Conservation (phyloP, 2,113 vertebrate genomes). For the Peromyscus maniculatus region DNA sequence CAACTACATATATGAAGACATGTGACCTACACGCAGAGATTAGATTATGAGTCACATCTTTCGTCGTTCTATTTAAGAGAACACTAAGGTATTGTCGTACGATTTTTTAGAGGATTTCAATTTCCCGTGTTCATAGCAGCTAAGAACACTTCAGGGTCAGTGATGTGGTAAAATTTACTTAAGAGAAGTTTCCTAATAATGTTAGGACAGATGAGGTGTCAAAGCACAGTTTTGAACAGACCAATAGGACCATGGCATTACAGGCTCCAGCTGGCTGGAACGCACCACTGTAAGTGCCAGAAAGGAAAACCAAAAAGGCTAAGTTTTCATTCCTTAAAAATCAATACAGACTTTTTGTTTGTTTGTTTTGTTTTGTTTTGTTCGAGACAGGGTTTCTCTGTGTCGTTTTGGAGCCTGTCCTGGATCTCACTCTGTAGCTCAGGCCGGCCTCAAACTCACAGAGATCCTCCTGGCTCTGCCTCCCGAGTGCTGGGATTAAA, state of each 20-base stretch:
- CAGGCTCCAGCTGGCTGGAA: neutral
- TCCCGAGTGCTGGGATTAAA: too few relatives aligned
- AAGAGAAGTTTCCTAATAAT: neutral
- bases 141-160: neutral
- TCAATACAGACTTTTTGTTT: neutral
- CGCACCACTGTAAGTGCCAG: neutral
- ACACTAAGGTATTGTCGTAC: neutral
- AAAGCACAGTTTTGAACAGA: neutral
- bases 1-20: neutral
- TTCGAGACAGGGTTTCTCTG: too few relatives aligned
- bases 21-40: neutral
- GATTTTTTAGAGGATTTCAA: constrained; percentile 33
- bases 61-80: constrained; percentile 17
- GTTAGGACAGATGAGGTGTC: neutral
- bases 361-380: too few relatives aligned
- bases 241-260: neutral
- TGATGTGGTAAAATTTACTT: neutral
- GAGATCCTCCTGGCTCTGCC: too few relatives aligned
- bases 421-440: too few relatives aligned
- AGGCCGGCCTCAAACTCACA: too few relatives aligned
- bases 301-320: constrained; percentile 28
- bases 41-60: constrained; percentile 6
- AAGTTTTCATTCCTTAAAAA: constrained; percentile 29
- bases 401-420: too few relatives aligned
- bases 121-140: neutral